These are phyloP conservation scores for Oligia fasciuncula DNA, from an alignment of 2,888 invertebrate species.

Conservation along the genomic window DNA sequence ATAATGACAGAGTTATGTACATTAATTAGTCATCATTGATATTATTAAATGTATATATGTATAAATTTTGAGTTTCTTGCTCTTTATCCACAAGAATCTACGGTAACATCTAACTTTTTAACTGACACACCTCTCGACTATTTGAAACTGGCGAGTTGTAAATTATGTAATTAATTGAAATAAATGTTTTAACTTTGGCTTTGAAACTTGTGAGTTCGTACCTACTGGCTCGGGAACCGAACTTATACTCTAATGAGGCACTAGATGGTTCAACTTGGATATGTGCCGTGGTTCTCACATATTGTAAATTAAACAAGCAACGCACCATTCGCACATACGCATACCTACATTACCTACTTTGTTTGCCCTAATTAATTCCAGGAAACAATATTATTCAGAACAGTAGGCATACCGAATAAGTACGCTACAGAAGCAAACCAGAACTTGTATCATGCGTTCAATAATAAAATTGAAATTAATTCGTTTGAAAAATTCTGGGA, in stretches of 20 bases:
- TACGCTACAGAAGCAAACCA: neutral
- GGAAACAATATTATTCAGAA: conserved; percentile 16
- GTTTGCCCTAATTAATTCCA: conserved; percentile 1
- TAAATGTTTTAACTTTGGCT: conserved; percentile 8
- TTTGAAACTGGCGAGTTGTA: conserved; percentile 8
- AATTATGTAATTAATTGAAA: conserved; percentile 16
- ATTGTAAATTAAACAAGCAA: neutral
- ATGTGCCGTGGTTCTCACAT: neutral
- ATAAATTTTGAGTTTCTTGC: too few species aligned
- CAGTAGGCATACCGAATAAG: neutral
- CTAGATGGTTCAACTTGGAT: neutral
- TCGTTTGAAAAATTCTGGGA: conserved; percentile 3
- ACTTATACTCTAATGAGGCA: neutral
- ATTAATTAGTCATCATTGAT: neutral
- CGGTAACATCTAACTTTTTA: neutral
- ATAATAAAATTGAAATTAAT: conserved; percentile 26
- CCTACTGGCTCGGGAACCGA: neutral
- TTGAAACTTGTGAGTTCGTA: conserved; percentile 6
- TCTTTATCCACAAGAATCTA: neutral
- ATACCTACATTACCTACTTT: neutral
- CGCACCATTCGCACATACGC: neutral
- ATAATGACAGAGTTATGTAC: neutral
- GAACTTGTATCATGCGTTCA: neutral
- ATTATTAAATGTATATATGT: neutral
- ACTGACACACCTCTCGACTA: neutral